Evolutionary conservation across 2,797 vertebrate species (phyloP), one percentile per base, ranked within the genome.

Genomic region (Setipinna tenuifilis): DNA sequence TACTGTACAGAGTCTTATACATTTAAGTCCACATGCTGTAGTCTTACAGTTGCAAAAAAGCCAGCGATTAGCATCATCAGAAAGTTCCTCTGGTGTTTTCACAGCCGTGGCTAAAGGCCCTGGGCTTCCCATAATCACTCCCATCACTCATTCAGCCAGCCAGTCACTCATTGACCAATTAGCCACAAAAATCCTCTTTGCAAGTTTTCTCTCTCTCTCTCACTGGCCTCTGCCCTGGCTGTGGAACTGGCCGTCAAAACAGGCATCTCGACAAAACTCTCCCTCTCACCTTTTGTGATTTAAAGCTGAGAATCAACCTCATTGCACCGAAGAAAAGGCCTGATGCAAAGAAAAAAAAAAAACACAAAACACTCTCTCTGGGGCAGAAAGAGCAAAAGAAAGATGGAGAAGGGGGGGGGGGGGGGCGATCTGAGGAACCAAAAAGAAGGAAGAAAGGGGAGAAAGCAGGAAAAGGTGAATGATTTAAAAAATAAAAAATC

Each of bases 1-100:
- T 88, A 94, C 91, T 90, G 92, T 86, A 91, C 90, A 87, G 87
- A 85, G 86, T 92, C 93, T 89, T 92, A 90, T 92, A 92, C 89
- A 93, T 91, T 87, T 91, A 54, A 48, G 85, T 91, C 93, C 89
- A 90, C 89, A 90, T 91, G 86, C 89, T 88, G 68, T 85, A 89
- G 87, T 90, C 91, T 65, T 83, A 41, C 6, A 71, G 35, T 62
- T 83, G 58, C 75, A 41, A 35, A 65, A 65, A 68, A 44, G 65
- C 54, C 80, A 85, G 23, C 61, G 19, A 44, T 71, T 50, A 81
- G 80, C 83, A 84, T 10, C 10, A n/a, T 83, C 46, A 85, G 2
- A 75, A 46, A 31, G 62, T 25, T 85, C 41, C 31, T 31, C 50
- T 44, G 71, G 71, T 35, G 17, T 21, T 41, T 78, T 19, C 5